Conservation (phyloP, 1,140 invertebrate species). For the Pectinophora gossypiella region DNA sequence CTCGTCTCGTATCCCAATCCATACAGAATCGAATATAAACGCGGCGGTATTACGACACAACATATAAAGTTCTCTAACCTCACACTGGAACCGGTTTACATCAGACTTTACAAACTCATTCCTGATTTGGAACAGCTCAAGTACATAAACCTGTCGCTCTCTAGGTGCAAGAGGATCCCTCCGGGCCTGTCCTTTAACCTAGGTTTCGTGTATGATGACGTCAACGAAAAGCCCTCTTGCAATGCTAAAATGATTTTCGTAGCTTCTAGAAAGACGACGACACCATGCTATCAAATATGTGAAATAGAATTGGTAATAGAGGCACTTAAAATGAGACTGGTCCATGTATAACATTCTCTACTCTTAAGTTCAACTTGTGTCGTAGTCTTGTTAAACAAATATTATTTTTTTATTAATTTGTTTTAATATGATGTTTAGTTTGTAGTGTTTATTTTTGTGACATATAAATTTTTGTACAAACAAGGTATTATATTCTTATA, state of each 20-base stretch:
- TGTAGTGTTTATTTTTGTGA: too few relatives aligned
- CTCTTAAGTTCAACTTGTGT: too few relatives aligned
- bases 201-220: constrained; percentile 47
- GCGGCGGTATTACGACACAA: constrained; percentile 41
- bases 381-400: too few relatives aligned
- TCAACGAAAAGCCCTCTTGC: constrained; percentile 37
- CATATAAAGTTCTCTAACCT: constrained; percentile 49
- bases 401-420: too few relatives aligned
- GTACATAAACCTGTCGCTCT: constrained; percentile 47
- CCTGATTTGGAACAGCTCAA: constrained; percentile 56
- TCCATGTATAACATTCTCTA: constrained; percentile 14
- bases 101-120: constrained; percentile 47
- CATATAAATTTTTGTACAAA: too few relatives aligned
- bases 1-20: constrained; percentile 48
- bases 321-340: constrained; percentile 32
- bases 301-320: constrained; percentile 48
- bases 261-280: constrained; percentile 47
- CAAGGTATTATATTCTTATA: too few relatives aligned
- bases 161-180: constrained; percentile 49
- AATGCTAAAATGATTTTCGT: constrained; percentile 54
- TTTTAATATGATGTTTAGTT: too few relatives aligned
- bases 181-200: constrained; percentile 52
- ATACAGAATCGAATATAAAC: constrained; percentile 38
- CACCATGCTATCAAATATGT: constrained; percentile 60
- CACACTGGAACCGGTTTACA: constrained; percentile 44